These are phyloP conservation scores for Teleiodes luculella DNA, from an alignment of 2,888 invertebrate species.

Conservation along the genomic window DNA sequence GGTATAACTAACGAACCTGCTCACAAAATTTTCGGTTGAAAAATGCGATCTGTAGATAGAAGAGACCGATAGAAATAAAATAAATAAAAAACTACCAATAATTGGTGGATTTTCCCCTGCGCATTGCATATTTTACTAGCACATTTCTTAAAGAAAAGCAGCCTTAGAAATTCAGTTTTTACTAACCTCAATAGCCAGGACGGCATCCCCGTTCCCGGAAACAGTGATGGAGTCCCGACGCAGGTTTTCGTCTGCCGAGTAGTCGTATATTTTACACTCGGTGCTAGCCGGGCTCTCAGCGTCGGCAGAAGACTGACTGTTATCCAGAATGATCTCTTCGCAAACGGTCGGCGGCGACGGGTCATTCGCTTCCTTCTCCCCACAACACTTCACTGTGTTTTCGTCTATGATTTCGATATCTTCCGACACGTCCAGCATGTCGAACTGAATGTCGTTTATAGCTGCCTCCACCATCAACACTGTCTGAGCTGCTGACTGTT, in stretches of 20 bases:
- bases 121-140: too few species aligned
- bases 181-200: constrained; percentile 69
- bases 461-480: constrained; percentile 27
- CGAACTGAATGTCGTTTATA: constrained; percentile 58
- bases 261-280: constrained; percentile 64
- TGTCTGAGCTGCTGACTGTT: neutral
- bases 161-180: neutral
- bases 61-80: too few species aligned
- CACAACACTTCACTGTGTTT: constrained; percentile 48
- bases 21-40: too few species aligned
- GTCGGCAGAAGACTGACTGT: constrained; percentile 57
- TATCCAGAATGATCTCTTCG: constrained; percentile 65
- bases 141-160: too few species aligned
- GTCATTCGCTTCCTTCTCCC: constrained; percentile 42
- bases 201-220: constrained; percentile 63
- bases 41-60: too few species aligned
- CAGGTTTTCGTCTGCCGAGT: constrained; percentile 59
- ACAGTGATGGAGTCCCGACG: constrained; percentile 55
- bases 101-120: too few species aligned
- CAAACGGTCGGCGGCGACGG: constrained; percentile 33
- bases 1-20: too few species aligned
- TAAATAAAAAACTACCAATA: too few species aligned
- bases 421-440: constrained; percentile 71
- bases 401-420: constrained; percentile 65
- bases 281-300: constrained; percentile 28